Conservation (phyloP, 2,888 invertebrate genomes). For the Mythimna ferrago region DNA sequence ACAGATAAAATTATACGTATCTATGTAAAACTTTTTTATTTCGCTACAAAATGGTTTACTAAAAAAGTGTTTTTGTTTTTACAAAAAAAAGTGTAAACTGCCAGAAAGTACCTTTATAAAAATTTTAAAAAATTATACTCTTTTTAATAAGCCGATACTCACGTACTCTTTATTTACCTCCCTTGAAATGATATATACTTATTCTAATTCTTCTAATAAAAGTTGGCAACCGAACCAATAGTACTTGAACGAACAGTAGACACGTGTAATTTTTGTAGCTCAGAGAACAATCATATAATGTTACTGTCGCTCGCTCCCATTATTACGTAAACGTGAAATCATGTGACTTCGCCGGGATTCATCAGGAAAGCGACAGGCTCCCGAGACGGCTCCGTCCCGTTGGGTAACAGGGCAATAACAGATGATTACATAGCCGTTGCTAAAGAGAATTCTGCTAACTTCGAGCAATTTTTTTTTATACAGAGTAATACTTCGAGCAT, state of each 20-base stretch:
- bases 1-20: no score
- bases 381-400: constrained; percentile 12
- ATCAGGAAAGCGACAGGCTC: constrained; percentile 25
- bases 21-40: no score
- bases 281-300: not conserved
- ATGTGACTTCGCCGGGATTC: constrained; percentile 14
- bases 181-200: no score
- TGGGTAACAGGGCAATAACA: constrained; percentile 33
- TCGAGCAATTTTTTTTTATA: not conserved
- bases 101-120: no score
- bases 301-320: not conserved
- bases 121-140: no score
- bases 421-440: constrained; percentile 32
- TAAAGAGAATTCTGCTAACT: constrained; percentile 11
- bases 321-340: constrained; percentile 24
- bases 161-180: no score
- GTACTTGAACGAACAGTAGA: not conserved
- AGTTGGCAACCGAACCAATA: no score
- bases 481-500: not conserved
- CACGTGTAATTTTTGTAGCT: not conserved
- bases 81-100: no score
- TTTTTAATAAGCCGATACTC: no score
- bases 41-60: no score
- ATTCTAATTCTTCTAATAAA: no score
- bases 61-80: no score